These are phyloP conservation scores for Neelides folsomi DNA, from an alignment of 2,888 invertebrate genomes.

Conservation along the genomic window DNA sequence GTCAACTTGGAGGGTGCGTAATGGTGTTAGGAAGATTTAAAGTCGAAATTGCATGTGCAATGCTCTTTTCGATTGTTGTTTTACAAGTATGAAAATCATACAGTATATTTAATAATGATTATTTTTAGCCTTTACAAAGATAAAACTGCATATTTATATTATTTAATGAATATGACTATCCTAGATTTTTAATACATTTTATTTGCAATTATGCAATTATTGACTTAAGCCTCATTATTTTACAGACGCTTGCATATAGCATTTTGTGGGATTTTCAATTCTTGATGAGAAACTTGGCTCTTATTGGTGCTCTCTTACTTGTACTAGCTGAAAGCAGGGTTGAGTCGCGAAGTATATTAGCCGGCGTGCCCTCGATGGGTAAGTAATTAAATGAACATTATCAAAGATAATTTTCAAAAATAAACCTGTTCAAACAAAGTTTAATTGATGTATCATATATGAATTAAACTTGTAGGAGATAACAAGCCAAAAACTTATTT, in stretches of 20 bases:
- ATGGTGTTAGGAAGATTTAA: conserved; percentile 88
- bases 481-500: conserved; percentile 94
- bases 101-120: background rate
- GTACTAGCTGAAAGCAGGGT: conserved; percentile 91
- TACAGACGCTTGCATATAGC: conserved; percentile 81
- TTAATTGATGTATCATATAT: background rate
- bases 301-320: conserved; percentile 90
- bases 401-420: background rate
- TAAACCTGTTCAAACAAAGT: background rate
- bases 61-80: conserved; percentile 88
- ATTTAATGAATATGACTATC: background rate
- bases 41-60: conserved; percentile 80
- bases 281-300: conserved; percentile 84
- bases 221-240: conserved; percentile 34
- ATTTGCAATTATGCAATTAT: background rate
- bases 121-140: background rate
- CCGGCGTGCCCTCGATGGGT: conserved; percentile 79
- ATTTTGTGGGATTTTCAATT: conserved; percentile 98
- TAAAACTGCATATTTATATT: background rate
- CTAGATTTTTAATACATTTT: background rate
- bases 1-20: conserved; percentile 88
- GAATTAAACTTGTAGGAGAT: conserved; percentile 45
- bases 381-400: conserved; percentile 9
- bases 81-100: conserved; percentile 67
- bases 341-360: conserved; percentile 87